Conservation (phyloP, 1,140 invertebrate species). For the Ylistrum balloti region DNA sequence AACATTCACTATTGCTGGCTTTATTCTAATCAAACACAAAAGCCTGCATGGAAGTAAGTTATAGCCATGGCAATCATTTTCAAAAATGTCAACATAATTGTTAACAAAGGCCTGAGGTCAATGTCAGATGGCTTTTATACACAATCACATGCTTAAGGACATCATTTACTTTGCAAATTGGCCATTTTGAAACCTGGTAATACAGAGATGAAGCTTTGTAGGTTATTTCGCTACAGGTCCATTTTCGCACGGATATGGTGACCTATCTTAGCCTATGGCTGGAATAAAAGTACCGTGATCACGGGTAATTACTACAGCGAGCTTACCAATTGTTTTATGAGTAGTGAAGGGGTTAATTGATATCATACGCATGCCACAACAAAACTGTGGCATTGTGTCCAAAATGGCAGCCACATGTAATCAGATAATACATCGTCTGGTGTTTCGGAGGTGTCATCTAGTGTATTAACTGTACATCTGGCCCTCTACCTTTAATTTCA, state of each 20-base stretch:
- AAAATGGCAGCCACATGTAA: background rate
- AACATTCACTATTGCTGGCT: background rate
- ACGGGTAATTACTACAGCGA: background rate
- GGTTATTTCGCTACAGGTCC: background rate
- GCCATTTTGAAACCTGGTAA: conserved; percentile 19
- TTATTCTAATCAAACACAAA: background rate
- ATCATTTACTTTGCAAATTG: conserved; percentile 18
- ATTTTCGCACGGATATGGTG: background rate
- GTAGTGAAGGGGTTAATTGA: background rate
- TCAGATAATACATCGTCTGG: background rate
- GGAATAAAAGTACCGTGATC: background rate
- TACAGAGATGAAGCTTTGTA: background rate
- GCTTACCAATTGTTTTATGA: background rate
- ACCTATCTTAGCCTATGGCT: background rate
- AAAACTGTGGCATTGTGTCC: background rate
- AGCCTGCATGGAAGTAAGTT: background rate
- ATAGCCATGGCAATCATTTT: background rate
- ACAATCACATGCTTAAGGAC: background rate
- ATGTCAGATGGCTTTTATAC: background rate
- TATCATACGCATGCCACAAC: background rate
- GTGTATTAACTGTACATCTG: background rate
- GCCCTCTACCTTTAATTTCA: background rate
- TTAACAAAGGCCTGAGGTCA: background rate
- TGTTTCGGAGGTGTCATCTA: background rate
- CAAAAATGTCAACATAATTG: conserved; percentile 1